Percentiles rank a stretch among this genome's conserved stretches.
phyloP scores from a whole-genome alignment of 2,888 invertebrate genomes.

The Stegophylla sp. region DNA sequence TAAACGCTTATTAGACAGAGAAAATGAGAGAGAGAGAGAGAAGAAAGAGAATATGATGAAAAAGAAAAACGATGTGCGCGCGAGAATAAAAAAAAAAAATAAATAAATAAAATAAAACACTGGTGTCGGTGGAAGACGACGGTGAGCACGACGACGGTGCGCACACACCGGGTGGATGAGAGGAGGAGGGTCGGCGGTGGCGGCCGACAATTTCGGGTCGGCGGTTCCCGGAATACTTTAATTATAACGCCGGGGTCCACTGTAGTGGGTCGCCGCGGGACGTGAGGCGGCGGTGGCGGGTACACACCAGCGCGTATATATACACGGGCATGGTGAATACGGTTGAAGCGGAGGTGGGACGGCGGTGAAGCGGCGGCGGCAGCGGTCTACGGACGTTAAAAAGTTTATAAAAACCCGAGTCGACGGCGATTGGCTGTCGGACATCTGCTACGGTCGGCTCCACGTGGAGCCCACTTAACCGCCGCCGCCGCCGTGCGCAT shows the following conservation, averaged over 20 bases:
- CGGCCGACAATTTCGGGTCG: conserved; percentile 58
- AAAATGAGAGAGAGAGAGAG: neutral
- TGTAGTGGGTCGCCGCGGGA: conserved; percentile 27
- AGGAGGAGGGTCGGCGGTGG: conserved; percentile 14
- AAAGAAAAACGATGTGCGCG: neutral
- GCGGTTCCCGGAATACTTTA: conserved; percentile 58
- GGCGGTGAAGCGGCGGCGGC: conserved; percentile 5
- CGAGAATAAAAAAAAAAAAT: conserved; percentile 32
- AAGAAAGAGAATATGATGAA: too few species aligned
- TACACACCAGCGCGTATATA: conserved; percentile 25
- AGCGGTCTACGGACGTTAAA: conserved; percentile 55
- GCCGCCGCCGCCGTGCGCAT: conserved; percentile 25
- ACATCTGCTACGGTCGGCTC: conserved; percentile 58
- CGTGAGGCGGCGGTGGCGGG: conserved; percentile 37
- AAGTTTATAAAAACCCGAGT: conserved; percentile 58
- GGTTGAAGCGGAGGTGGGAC: neutral
- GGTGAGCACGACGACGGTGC: conserved; percentile 43
- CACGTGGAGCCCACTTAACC: conserved; percentile 60
- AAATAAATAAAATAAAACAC: conserved; percentile 22
- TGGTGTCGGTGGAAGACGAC: conserved; percentile 44
- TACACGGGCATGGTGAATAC: neutral
- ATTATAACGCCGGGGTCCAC: conserved; percentile 58
- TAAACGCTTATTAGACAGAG: conserved; percentile 45
- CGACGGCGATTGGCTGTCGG: conserved; percentile 54
- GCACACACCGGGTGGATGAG: neutral